These are phyloP conservation scores for Scolopax bukidnonensis DNA, from an alignment of 2,797 vertebrate genomes.

Conservation along the genomic window DNA sequence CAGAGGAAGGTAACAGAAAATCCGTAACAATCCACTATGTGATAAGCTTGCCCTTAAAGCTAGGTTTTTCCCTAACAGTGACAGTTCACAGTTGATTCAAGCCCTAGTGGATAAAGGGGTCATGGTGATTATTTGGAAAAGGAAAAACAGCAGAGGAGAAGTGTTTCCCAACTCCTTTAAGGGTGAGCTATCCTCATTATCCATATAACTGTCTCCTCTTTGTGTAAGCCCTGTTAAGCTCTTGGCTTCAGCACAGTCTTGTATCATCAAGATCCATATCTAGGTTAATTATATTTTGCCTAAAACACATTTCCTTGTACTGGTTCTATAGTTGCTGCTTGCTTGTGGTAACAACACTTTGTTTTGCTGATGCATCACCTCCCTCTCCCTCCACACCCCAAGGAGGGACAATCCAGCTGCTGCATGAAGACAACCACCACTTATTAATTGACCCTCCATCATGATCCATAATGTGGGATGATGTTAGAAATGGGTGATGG, in stretches of 20 bases:
- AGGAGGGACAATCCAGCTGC: not conserved
- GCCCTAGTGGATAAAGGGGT: not conserved
- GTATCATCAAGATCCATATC: not conserved
- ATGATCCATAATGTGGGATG: not conserved
- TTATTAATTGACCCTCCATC: not conserved
- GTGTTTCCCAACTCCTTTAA: not conserved
- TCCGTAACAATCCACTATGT: not conserved
- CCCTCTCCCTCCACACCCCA: not conserved
- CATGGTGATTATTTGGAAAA: not conserved
- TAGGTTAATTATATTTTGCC: not conserved
- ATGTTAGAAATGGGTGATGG: not conserved
- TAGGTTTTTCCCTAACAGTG: not conserved
- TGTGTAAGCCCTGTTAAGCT: not conserved
- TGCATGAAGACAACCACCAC: not conserved
- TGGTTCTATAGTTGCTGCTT: not conserved
- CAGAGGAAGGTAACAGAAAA: not conserved
- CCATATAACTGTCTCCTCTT: not conserved
- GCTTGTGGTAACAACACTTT: not conserved
- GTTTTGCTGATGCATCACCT: not conserved
- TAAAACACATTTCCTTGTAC: not conserved
- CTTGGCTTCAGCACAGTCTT: not conserved
- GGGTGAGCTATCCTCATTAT: not conserved
- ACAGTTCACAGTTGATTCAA: not conserved
- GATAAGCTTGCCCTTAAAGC: not conserved
- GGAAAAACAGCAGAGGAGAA: not conserved